Conservation (phyloP, 1,140 invertebrate species). For the Papilio glaucus region DNA sequence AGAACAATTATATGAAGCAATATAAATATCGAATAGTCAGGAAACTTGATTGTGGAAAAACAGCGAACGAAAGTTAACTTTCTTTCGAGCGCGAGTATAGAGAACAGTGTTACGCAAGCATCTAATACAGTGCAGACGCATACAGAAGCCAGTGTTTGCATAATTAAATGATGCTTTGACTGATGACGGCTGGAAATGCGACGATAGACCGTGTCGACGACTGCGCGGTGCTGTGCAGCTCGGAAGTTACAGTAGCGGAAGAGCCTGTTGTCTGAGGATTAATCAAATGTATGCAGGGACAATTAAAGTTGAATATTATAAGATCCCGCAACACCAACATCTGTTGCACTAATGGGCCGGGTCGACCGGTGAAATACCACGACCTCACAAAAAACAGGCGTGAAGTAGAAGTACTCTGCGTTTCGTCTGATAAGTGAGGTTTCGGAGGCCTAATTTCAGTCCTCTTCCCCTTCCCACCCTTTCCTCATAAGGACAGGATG, state of each 20-base stretch:
- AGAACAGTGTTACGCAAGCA: conserved; percentile 31
- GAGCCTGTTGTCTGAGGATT: too few relatives aligned
- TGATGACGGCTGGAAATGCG: conserved; percentile 23
- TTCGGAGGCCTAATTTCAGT: too few relatives aligned
- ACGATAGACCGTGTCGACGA: conserved; percentile 5
- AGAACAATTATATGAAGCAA: conserved; percentile 3
- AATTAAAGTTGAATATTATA: too few relatives aligned
- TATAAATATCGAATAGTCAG: conserved; percentile 30
- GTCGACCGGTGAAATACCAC: too few relatives aligned
- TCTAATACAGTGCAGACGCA: conserved; percentile 38
- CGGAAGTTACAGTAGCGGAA: not conserved
- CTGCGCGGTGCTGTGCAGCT: not conserved
- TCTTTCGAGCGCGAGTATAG: conserved; percentile 29
- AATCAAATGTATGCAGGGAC: too few relatives aligned
- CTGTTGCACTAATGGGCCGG: too few relatives aligned
- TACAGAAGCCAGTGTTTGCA: conserved; percentile 38
- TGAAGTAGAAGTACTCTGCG: too few relatives aligned
- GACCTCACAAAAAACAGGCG: too few relatives aligned
- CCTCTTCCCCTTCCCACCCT: too few relatives aligned
- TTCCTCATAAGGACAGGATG: too few relatives aligned
- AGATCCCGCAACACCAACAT: too few relatives aligned
- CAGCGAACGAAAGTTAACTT: conserved; percentile 38
- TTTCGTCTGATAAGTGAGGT: too few relatives aligned
- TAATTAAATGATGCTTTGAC: conserved; percentile 34
- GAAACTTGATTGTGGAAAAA: conserved; percentile 35